These are phyloP conservation scores for Leuciscus waleckii DNA, from an alignment of 2,797 vertebrate genomes.

Conservation along the genomic window DNA sequence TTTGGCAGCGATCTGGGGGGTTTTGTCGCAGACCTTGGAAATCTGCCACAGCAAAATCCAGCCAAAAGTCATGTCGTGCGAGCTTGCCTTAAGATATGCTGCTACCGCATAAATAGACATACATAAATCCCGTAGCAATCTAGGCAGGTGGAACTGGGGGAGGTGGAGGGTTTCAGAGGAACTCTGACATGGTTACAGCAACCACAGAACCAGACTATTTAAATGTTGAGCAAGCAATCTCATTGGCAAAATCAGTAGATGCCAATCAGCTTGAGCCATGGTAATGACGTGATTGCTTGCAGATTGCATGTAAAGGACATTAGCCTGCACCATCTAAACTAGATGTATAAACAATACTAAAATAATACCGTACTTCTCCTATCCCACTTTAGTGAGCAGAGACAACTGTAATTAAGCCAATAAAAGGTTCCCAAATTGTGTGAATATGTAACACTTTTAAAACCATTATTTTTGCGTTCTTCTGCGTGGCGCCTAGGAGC, in stretches of 20 bases:
- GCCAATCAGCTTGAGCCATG: too few species aligned
- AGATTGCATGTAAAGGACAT: too few species aligned
- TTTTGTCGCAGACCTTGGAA: too few species aligned
- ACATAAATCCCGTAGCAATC: neutral
- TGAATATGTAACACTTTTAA: neutral
- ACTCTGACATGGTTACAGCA: neutral
- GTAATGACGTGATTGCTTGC: too few species aligned
- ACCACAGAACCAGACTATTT: neutral
- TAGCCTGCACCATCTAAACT: too few species aligned
- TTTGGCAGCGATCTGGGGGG: too few species aligned
- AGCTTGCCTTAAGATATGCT: neutral
- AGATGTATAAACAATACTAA: too few species aligned
- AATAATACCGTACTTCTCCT: too few species aligned
- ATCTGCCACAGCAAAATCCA: too few species aligned
- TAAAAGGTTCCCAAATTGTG: neutral
- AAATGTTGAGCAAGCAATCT: too few species aligned
- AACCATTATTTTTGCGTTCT: neutral
- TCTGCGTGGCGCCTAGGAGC: neutral
- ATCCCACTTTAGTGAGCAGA: neutral
- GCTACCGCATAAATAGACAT: neutral
- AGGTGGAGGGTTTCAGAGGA: neutral
- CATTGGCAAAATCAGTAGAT: too few species aligned
- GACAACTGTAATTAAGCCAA: neutral
- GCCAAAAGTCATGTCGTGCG: neutral
- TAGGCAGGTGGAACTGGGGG: neutral